Evolutionary conservation across 2,113 vertebrate species (phyloP), one percentile per base, ranked within the genome.

Genomic region (Nanger granti): DNA sequence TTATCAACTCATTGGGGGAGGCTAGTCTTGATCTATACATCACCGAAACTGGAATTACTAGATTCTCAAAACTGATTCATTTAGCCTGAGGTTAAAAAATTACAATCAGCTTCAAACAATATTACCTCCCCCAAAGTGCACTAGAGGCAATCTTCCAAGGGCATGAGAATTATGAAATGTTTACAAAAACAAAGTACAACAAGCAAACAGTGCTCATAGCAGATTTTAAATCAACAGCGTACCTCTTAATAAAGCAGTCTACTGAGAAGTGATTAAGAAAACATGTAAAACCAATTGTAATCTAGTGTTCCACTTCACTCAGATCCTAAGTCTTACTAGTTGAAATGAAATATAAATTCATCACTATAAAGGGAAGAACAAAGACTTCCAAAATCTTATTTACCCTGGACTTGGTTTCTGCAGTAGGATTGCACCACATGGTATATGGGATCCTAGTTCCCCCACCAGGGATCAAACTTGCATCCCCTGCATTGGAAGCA

Each of bases 171-270:
- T 98, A 94, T 1, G 44, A 96, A 97, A 97, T 95, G 52, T 96
- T 98, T 97, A 84, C 89, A 62, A 92, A 97, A 94, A 97, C 93
- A 96, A 98, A 96, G 94, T 96, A 83, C 94, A 97, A 64, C 69
- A 95, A 93, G 62, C 49, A 83, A 97, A 93, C 22, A 73, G 93
- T 89, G 28, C 90, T 96, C 69, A 93, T 66, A 92, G 84, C 69
- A 97, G 55, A 95, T 92, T 97, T 96, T 95, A 92, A 97, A 92
- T 80, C 41, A 79, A 93, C 64, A 80, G 4, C 7, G 9, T 66
- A 64, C 14, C 87, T 89, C 37, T 87, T 85, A 94, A 89, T 62
- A 91, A 95, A 83, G 84, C 73, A 93, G 41, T 64, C 47, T 85
- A 60, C 62, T 86, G 80, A 91, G 49, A 89, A 92, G 57, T 90